Base-by-base conservation (phyloP, 2,888 invertebrate species). In the Meteorus cinctellus region DNA sequence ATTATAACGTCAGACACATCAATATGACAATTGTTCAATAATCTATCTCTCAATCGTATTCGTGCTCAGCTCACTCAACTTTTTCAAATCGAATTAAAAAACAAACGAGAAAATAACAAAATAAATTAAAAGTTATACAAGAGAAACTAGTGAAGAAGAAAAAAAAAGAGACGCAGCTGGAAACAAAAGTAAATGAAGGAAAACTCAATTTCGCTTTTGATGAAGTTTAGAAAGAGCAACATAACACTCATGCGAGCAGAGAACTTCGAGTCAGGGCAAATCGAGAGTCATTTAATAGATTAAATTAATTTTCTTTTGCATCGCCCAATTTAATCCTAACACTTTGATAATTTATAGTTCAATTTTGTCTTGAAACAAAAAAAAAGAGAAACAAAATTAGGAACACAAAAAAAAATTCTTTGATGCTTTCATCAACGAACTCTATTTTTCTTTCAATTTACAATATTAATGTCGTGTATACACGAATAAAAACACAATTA, bases 131-230 rank as follows among this genome's bases (percentile, higher is more conserved):
- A 34, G 34, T 34, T 34, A 34, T 2, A 34, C 34, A 34, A 6
- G 34, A 34, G 8, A 34, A 34, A 34, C 4, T 8, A 34, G 8
- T 24, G 2, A 2, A 6, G 34, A 34, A 34, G 4, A 34, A 48
- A n/a, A 16, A 48, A 48, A 16, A n/a, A 48, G n/a, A 48, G 4
- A 48, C 24, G 24, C 24, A 48, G n/a, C 4, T n/a, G 3, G 45
- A 45, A 14, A 14, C 12, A 45, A 45, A 14, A 45, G 48, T 48
- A n/a, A 48, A 14, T 48, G 48, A 48, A 48, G 48, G 48, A n/a
- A 48, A 48, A 48, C 48, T 48, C 48, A 48, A 48, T 48, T 48
- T 48, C 48, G 48, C n/a, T 48, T 48, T 48, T 48, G 48, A 48
- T 48, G 16, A 48, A 48, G 48, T 48, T 48, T 16, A 48, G 48